Percentiles rank a stretch among this genome's conserved stretches.
Conservation (phyloP, 2,113 vertebrate species). For the Taurulus bubalis region DNA sequence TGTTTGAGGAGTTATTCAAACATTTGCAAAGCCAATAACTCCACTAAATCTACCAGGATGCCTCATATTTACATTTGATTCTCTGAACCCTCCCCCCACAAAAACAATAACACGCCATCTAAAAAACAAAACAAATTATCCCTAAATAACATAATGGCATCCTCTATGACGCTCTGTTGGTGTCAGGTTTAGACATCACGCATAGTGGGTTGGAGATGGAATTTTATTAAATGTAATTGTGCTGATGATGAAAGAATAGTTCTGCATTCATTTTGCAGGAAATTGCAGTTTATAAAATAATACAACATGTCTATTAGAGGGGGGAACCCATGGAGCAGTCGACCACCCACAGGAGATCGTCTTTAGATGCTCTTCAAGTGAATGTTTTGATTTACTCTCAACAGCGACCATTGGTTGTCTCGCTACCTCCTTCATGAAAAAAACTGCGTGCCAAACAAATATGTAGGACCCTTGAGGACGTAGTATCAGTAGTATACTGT, state of each 20-base stretch:
- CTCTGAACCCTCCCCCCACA: conserved; percentile 50
- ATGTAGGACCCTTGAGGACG: background rate
- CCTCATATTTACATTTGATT: conserved; percentile 77
- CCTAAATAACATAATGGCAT: conserved; percentile 57
- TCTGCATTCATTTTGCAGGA: conserved; percentile 35
- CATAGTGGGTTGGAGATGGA: conserved; percentile 58
- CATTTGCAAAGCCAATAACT: conserved; percentile 98
- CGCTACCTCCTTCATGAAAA: conserved; percentile 9
- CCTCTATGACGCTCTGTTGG: conserved; percentile 63
- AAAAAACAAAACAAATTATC: conserved; percentile 53
- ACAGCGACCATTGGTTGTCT: background rate
- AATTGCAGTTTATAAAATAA: conserved; percentile 38
- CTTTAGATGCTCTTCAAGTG: background rate
- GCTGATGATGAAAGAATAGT: conserved; percentile 55
- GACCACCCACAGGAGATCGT: conserved; percentile 9
- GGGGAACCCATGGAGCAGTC: conserved; percentile 39
- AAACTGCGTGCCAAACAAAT: background rate
- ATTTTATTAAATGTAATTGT: conserved; percentile 70
- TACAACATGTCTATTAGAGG: conserved; percentile 45
- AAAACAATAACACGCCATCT: conserved; percentile 59
- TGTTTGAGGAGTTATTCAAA: conserved; percentile 97
- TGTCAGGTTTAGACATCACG: conserved; percentile 59
- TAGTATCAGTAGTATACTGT: background rate
- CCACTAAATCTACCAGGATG: conserved; percentile 95
- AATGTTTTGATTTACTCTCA: conserved; percentile 41